Evolutionary conservation across 2,797 vertebrate species (phyloP), one percentile per base, ranked within the genome.

Genomic region (Gorsachius magnificus): DNA sequence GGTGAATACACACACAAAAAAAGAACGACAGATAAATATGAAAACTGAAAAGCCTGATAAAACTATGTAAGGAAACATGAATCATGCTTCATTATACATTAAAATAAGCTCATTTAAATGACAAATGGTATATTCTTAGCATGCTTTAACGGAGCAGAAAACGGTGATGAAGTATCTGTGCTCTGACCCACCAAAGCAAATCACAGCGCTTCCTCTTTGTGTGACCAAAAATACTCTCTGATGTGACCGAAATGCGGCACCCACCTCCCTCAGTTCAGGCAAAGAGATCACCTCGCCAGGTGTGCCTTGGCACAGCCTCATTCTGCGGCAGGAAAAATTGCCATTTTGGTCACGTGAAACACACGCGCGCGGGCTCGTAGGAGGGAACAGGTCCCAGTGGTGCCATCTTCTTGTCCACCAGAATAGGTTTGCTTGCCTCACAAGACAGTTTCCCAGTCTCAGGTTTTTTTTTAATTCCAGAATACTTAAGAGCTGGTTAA

Each of bases 71-170:
- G 22, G 63, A 57, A 89, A 80, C 19, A 89, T 89, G 87, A 89
- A 50, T 94, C 81, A 72, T 80, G 26, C 72, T 83, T 89, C 56
- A 46, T 91, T 72, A 71, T 76, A 64, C 63, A 83, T 76, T 91
- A 76, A 76, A 91, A 89, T 83, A 80, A 86, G 48, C 29, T 89
- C 3, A 76, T 91, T 94, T 91, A 89, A 86, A 93, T 93, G 68
- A 91, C 54, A 89, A 86, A 83, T 38, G 18, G 9, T 48, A 57
- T 94, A 89, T 86, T 90, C 58, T 93, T 91, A 64, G 76, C 18
- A 19, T 35, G 70, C 38, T 83, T 65, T n/a, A 86, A 58, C 33
- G 33, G n/a, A 64, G n/a, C 41, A 57, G 61, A 65, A 87, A 56
- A 16, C 0, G 0, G 11, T 28, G 57, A 53, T 66, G 75, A 84